Base-by-base conservation (phyloP, 1,140 invertebrate genomes). In the Drosophila grimshawi region DNA sequence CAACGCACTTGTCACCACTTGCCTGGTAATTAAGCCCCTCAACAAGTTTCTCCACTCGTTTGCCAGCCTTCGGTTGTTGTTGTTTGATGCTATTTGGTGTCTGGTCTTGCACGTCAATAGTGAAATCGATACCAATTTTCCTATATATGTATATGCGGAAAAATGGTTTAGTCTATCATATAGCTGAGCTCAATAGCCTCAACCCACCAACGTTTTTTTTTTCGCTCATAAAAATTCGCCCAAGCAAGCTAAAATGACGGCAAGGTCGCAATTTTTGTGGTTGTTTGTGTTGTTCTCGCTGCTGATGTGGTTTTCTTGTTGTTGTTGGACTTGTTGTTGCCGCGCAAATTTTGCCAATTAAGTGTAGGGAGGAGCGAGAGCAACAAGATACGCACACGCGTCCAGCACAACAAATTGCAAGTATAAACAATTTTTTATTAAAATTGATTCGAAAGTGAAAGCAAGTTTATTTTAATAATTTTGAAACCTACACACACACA, bases 61-160 rank as follows among this genome's bases (percentile, higher is more conserved):
- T 45, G 27, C 10, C 32, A 30, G 8, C 30, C 30, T 29, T 35
- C 4, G 19, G 27, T 63, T 64, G 61, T 8, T 45, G 39, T 39
- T 53, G 48, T 19, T 35, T 53, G 32, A 4, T 53, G 45, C 11
- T 27, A 27, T 19, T 11, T 33, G 57, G 7, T 33, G 30, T 32
- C 33, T 49, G 45, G 27, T 39, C 11, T 37, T 71, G 77, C 30
- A 45, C 52, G 63, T 56, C 66, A 59, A 8, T 53, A 88, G 85
- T 88, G 83, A 88, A 88, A 88, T 89, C 83, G 83, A 88, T 88
- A 88, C 62, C 70, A 83, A 55, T 72, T 85, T 80, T 80, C 51
- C 65, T 64, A 69, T 45, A 10, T 27, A 39, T 19, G 27, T 30
- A 4, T 2, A 45, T 67, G 83, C 80, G 83, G 83, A 86, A 86